A percentile compares a stretch with the other conserved stretches of the same genome.
Evolutionary conservation across 2,797 vertebrate genomes (phyloP).

Genomic region (Silurus aristotelis): DNA sequence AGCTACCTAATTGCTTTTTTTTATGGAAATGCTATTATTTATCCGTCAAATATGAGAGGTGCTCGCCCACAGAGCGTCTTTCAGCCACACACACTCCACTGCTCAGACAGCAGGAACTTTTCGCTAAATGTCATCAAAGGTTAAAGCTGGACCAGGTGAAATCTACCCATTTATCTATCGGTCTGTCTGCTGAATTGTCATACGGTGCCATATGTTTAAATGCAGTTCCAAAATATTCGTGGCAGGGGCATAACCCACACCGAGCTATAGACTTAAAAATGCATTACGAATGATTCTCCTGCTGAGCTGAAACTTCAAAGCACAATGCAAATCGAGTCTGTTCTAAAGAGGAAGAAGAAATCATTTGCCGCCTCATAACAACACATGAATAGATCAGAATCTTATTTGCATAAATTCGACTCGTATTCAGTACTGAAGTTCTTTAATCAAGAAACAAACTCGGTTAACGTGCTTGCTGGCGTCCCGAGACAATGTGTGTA

Average conservation of each 20-base stretch:
- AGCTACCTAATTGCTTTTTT: neutral
- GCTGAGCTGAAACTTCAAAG: conserved; percentile 17
- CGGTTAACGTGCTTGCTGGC: neutral
- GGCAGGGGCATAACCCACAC: neutral
- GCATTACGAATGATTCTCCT: neutral
- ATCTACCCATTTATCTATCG: too few species aligned
- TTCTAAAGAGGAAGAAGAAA: neutral
- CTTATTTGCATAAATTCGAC: conserved; percentile 9
- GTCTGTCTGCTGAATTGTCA: too few species aligned
- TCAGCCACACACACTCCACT: neutral
- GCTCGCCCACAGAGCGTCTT: neutral
- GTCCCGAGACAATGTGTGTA: too few species aligned
- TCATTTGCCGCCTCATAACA: neutral
- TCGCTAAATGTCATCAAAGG: neutral
- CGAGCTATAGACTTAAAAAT: neutral
- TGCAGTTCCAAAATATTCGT: neutral
- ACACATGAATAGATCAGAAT: conserved; percentile 20
- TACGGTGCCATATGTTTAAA: neutral
- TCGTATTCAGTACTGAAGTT: neutral
- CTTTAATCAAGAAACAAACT: conserved; percentile 1
- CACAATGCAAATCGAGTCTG: neutral
- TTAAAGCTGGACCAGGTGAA: neutral
- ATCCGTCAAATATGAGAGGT: neutral
- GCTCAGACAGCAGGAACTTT: neutral
- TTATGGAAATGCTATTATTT: neutral